phyloP scores from a whole-genome alignment of 2,797 vertebrate species.

The Vultur gryphus region DNA sequence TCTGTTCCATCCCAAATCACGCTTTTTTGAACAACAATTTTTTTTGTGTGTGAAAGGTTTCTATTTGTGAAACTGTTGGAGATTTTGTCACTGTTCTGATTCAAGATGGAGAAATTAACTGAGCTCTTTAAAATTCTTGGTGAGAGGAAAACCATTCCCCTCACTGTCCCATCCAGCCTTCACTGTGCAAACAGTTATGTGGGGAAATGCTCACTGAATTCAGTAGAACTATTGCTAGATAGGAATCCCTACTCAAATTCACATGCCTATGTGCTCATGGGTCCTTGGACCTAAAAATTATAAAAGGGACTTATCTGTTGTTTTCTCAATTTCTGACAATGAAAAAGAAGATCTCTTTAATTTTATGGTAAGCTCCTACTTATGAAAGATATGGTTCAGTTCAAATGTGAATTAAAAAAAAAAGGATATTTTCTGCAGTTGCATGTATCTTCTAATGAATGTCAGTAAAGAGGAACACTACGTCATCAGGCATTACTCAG shows the following conservation, averaged over 20 bases:
- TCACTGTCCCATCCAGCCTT: background rate
- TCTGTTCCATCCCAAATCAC: background rate
- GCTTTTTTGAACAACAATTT: background rate
- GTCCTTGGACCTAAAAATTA: background rate
- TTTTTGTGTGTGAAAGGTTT: background rate
- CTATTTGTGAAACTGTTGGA: background rate
- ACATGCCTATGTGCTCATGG: background rate
- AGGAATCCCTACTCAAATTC: background rate
- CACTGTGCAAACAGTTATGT: background rate
- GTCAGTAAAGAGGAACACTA: background rate
- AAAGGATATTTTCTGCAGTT: background rate
- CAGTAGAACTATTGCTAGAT: background rate
- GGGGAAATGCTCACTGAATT: background rate
- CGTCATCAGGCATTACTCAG: rapidly evolving
- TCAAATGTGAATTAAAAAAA: background rate
- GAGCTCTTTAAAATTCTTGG: background rate
- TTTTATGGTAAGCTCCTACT: background rate
- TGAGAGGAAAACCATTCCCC: background rate
- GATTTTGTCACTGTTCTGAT: background rate
- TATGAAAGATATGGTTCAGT: background rate
- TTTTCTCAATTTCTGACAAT: background rate
- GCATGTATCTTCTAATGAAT: background rate
- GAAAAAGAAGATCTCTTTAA: background rate
- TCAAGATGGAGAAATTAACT: background rate
- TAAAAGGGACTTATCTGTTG: background rate